Base-by-base conservation (phyloP, 2,888 invertebrate species). In the Drosophila ustulata region DNA sequence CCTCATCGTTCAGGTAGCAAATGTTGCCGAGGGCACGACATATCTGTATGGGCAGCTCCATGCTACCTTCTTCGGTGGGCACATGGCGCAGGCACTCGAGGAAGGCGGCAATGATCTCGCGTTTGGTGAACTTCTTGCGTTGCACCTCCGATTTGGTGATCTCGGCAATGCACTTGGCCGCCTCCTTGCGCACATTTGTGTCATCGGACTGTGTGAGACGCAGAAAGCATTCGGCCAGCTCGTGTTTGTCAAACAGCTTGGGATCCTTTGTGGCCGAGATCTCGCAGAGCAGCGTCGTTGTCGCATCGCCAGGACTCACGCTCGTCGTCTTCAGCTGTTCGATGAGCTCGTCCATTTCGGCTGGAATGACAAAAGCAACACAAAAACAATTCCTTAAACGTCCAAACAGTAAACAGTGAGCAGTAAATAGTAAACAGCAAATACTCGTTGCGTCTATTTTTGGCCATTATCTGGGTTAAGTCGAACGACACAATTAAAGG, bases 21-120 rank as follows among this genome's bases (percentile, higher is more conserved):
- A 98, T 95, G 92, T 98, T 98, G 39, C 97, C 98, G 25, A 98
- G 93, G 3, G 97, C 96, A 84, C 98, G 94, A 80, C 96, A 96
- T 43, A 95, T 94, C 90, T 98, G 96, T 77, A 95, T 95, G 7
- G 95, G 93, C 56, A 95, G 91, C 73, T 95, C 94, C 69, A 94
- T 89, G 73, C 85, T 90, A 70, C 88, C 88, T 11, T 87, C 86
- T 8, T 78, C 50, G 3, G 87, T 73, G 43, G 80, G 81, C 53
- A 90, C 78, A 65, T 89, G 85, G 84, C 91, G 89, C 58, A 96
- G 89, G 75, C 94, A 93, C 57, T 93, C 92, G 59, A 95, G 90
- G 73, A 96, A 93, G 51, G 93, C 93, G 63, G 93, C 92, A 56
- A 96, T 94, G 34, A 96, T 93, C 46, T 94, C 94, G 76, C 93